Evolutionary conservation across 2,888 invertebrate species (phyloP).

Genomic region (Pomacea canaliculata): DNA sequence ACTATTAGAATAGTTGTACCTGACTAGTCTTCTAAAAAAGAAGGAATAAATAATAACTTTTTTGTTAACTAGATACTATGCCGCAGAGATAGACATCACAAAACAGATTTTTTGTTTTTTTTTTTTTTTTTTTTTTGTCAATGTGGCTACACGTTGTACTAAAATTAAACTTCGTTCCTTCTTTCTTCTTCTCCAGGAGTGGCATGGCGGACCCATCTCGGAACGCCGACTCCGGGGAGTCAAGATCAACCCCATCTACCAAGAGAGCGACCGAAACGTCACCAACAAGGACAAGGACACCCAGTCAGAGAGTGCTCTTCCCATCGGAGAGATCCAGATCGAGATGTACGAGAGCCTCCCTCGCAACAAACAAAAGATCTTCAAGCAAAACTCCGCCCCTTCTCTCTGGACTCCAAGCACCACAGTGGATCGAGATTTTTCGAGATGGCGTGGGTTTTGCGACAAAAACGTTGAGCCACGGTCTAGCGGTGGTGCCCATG

Average conservation of each 20-base stretch:
- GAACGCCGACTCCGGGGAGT: conserved; percentile 44
- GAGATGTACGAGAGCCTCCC: conserved; percentile 40
- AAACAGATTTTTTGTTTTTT: too few relatives aligned
- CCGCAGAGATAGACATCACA: too few relatives aligned
- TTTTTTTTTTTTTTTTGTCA: too few relatives aligned
- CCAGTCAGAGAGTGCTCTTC: conserved; percentile 31
- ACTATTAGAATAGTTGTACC: too few relatives aligned
- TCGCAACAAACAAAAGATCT: conserved; percentile 7
- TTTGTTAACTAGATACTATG: too few relatives aligned
- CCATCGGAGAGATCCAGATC: conserved; percentile 37
- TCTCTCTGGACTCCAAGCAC: not conserved
- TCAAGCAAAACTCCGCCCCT: conserved; percentile 7
- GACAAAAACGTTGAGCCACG: not conserved
- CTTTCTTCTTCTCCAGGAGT: conserved; percentile 44
- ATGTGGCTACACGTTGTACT: too few relatives aligned
- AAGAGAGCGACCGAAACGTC: conserved; percentile 34
- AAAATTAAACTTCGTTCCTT: not conserved
- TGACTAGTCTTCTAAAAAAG: too few relatives aligned
- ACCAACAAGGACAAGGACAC: conserved; percentile 19
- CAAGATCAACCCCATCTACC: conserved; percentile 57
- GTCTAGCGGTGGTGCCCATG: too few relatives aligned
- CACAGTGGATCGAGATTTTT: not conserved
- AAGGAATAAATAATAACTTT: too few relatives aligned
- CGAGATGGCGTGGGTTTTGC: not conserved
- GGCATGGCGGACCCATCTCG: conserved; percentile 52